These are phyloP conservation scores for Datnioides undecimradiatus DNA, from an alignment of 2,113 vertebrate genomes.

Conservation along the genomic window DNA sequence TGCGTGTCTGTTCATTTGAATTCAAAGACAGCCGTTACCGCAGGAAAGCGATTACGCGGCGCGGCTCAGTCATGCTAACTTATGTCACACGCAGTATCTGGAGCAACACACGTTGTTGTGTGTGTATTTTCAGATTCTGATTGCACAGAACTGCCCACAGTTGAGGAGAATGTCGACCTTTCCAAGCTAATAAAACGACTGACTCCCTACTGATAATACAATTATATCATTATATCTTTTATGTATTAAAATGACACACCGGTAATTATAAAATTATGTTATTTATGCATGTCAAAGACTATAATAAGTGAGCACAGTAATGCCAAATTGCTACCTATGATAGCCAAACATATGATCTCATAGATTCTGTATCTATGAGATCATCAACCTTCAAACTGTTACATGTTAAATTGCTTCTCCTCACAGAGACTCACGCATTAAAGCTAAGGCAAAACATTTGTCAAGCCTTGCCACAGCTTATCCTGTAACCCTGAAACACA, in stretches of 20 bases:
- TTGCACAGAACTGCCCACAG: neutral
- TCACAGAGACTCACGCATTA: neutral
- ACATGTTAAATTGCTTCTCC: constrained; percentile 13
- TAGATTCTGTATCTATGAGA: constrained; percentile 30
- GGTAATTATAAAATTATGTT: constrained; percentile 30
- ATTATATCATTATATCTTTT: constrained; percentile 55
- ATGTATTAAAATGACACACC: constrained; percentile 8
- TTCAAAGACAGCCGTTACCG: neutral
- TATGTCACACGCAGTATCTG: neutral
- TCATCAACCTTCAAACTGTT: constrained; percentile 18
- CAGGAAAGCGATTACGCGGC: neutral
- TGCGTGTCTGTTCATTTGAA: neutral
- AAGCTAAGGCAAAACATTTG: constrained; percentile 40
- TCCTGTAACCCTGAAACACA: constrained; percentile 31
- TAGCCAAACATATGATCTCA: constrained; percentile 44
- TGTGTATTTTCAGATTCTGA: neutral
- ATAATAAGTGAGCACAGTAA: neutral
- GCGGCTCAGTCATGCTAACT: neutral
- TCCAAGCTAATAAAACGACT: constrained; percentile 9
- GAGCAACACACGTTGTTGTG: neutral
- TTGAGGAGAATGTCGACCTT: constrained; percentile 5
- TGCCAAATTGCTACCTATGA: constrained; percentile 15
- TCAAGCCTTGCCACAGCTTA: constrained; percentile 1
- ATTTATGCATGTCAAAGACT: neutral
- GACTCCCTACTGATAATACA: constrained; percentile 19